These are phyloP conservation scores for Eubasilissa splendida DNA, from an alignment of 2,888 invertebrate genomes.

Conservation along the genomic window DNA sequence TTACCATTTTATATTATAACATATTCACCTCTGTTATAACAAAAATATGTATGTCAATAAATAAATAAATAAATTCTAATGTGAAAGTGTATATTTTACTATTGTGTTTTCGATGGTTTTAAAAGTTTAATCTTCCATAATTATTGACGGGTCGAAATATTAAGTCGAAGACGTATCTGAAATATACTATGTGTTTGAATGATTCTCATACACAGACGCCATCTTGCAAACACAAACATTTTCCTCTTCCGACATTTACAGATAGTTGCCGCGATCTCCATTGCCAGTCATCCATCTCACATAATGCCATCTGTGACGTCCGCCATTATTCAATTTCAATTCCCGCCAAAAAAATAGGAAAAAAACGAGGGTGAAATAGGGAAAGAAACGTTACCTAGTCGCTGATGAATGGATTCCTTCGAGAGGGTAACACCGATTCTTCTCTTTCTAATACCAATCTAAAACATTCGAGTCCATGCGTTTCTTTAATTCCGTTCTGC, in stretches of 20 bases:
- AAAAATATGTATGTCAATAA: too few relatives aligned
- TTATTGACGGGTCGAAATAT: too few relatives aligned
- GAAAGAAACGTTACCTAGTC: constrained; percentile 50
- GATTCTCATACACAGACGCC: constrained; percentile 26
- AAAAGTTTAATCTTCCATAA: too few relatives aligned
- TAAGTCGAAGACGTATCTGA: too few relatives aligned
- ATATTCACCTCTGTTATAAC: too few relatives aligned
- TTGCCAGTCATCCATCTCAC: constrained; percentile 72
- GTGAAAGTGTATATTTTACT: too few relatives aligned
- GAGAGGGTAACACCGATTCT: constrained; percentile 30
- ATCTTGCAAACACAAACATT: constrained; percentile 48
- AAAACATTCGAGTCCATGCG: constrained; percentile 20
- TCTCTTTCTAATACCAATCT: constrained; percentile 32
- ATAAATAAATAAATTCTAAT: too few relatives aligned
- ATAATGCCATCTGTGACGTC: constrained; percentile 73
- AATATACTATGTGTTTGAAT: too few relatives aligned
- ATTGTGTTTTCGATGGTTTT: too few relatives aligned
- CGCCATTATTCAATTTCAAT: constrained; percentile 72
- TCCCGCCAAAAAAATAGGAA: constrained; percentile 64
- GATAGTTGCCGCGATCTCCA: constrained; percentile 63
- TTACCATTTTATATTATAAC: too few relatives aligned
- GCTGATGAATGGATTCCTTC: constrained; percentile 54
- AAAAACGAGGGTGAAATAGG: constrained; percentile 53
- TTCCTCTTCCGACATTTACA: constrained; percentile 40
- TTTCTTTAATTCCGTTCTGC: constrained; percentile 23